Evolutionary conservation across 1,140 invertebrate species (phyloP), one percentile per base, ranked within the genome.

Genomic region (Zaprionus capensis): DNA sequence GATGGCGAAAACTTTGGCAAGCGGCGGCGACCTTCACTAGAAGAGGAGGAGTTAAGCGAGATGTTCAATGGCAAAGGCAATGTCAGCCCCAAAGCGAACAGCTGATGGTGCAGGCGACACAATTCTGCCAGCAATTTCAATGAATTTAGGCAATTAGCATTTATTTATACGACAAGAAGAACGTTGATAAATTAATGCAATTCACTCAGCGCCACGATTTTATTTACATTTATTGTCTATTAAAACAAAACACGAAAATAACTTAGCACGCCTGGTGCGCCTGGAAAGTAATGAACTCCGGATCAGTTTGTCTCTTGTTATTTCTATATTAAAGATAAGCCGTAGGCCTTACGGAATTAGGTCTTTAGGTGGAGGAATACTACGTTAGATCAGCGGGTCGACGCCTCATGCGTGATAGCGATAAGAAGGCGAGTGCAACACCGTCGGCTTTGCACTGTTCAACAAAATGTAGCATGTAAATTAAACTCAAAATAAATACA

Each of bases 1-100:
- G 96, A 96, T 84, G 96, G 95, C 1, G 96, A 97, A 92, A 91
- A 93, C 12, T 96, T 96, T 88, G 96, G 96, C 92, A 92, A 92
- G 64, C 80, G 9, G 12, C 26, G 36, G 9, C 24, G 22, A 1
- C 12, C 17, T 3, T 59, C 68, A 0, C 69, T 65, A 7, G 58
- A 36, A 6, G 41, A 17, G 14, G 75, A 81, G 20, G 81, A 90
- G 53, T 44, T 88, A 14, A 38, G 49, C n/a, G 65, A 46, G 20
- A 91, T 91, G 82, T 61, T 87, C n/a, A 78, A 78, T 38, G 65
- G 76, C 38, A 78, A 64, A 24, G 44, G 44, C 9, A 59, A 26
- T 22, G 22, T 12, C 41, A 64, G 67, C 46, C 36, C 38, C 4
- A 24, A 26, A 15, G 17, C 36, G 20, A 51, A 56, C 22, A 34